Evolutionary conservation across 2,113 vertebrate species (phyloP).

Genomic region (Pao palembangensis): DNA sequence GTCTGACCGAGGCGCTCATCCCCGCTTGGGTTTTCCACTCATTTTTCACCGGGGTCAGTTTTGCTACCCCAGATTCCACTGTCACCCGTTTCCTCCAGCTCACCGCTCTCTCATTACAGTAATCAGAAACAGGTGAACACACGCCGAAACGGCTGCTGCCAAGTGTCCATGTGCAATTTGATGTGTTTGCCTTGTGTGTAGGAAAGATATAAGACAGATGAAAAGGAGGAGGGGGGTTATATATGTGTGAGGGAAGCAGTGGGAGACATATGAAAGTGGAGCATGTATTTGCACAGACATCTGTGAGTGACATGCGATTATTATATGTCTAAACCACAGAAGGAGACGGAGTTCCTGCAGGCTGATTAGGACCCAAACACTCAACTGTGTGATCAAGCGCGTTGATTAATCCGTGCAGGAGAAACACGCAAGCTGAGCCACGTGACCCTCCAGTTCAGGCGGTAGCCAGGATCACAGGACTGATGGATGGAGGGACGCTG

Average conservation of each 20-base stretch:
- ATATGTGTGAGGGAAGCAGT: slow-evolving; percentile 13
- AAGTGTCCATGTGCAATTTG: slow-evolving; percentile 8
- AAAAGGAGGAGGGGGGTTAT: slow-evolving; percentile 20
- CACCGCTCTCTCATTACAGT: slow-evolving; percentile 52
- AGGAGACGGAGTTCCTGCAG: slow-evolving; percentile 32
- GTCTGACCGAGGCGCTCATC: slow-evolving; percentile 12
- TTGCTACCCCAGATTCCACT: slow-evolving; percentile 53
- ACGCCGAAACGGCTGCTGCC: slow-evolving; percentile 27
- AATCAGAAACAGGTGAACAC: slow-evolving; percentile 69
- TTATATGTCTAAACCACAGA: slow-evolving; percentile 53
- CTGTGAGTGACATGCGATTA: slow-evolving; percentile 53
- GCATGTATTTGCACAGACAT: slow-evolving; percentile 42
- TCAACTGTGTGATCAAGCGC: slow-evolving; percentile 18
- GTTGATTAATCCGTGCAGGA: slow-evolving; percentile 28
- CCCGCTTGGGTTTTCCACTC: slow-evolving; percentile 52
- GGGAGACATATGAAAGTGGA: slow-evolving; percentile 16
- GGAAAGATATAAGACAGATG: slow-evolving; percentile 13
- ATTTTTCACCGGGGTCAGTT: slow-evolving; percentile 62
- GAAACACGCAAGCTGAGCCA: slow-evolving; percentile 6
- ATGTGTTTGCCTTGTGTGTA: slow-evolving; percentile 23
- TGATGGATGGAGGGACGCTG: slow-evolving; percentile 48
- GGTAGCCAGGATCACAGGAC: slow-evolving; percentile 50
- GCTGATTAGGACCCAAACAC: slow-evolving; percentile 51
- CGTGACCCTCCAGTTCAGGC: slow-evolving; percentile 39
- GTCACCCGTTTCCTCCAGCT: slow-evolving; percentile 62